Evolutionary conservation across 1,140 invertebrate genomes (phyloP).

Genomic region (Ips typographus): DNA sequence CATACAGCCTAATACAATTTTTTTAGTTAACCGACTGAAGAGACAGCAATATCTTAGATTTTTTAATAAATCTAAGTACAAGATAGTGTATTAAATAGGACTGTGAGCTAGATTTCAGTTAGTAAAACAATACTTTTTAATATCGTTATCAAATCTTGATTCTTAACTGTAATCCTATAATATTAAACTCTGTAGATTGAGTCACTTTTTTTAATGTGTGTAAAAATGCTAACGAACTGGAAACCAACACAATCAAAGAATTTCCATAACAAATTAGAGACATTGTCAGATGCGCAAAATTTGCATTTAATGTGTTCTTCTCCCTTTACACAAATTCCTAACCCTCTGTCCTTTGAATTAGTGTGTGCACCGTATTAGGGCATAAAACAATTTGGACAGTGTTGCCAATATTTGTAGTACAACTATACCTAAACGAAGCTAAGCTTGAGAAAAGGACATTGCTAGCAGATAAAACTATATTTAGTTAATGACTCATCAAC

Average conservation of each 20-base stretch:
- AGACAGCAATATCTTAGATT: too few species aligned
- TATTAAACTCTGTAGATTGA: too few species aligned
- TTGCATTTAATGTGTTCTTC: not conserved
- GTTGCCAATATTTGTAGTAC: not conserved
- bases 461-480: not conserved
- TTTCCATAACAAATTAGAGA: not conserved
- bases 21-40: too few species aligned
- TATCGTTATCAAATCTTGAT: too few species aligned
- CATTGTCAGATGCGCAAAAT: not conserved
- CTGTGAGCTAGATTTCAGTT: too few species aligned
- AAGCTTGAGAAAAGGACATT: not conserved
- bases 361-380: not conserved
- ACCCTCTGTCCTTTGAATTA: not conserved
- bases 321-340: not conserved
- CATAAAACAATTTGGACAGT: not conserved
- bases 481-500: not conserved
- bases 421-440: not conserved
- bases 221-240: too few species aligned
- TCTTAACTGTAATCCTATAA: too few species aligned
- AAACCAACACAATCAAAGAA: not conserved
- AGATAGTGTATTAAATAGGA: too few species aligned
- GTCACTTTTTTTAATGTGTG: too few species aligned
- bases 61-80: too few species aligned
- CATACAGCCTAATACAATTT: too few species aligned
- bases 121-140: too few species aligned